These are phyloP conservation scores for Scaptomyza tumidula DNA, from an alignment of 2,888 invertebrate genomes.

Conservation along the genomic window DNA sequence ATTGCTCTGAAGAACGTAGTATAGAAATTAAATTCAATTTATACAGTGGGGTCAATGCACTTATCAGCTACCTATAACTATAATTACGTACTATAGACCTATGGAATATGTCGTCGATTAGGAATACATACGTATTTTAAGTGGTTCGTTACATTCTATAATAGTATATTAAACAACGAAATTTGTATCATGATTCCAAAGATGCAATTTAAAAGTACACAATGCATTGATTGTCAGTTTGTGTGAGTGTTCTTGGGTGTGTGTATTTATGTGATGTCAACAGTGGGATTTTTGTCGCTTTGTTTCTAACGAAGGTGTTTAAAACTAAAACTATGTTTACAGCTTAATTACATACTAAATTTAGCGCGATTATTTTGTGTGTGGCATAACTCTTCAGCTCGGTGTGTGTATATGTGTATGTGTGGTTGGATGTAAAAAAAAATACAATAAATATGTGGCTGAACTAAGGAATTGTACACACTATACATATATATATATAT, in stretches of 20 bases:
- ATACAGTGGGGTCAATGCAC: conserved; percentile 44
- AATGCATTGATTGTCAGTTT: conserved; percentile 1
- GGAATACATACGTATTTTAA: conserved; percentile 18
- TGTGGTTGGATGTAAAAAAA: conserved; percentile 45
- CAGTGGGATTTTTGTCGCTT: conserved; percentile 45
- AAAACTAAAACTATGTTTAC: conserved; percentile 30
- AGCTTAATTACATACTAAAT: conserved; percentile 47
- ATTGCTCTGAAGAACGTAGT: conserved; percentile 32
- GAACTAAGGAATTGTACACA: conserved; percentile 57
- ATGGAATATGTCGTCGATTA: conserved; percentile 35
- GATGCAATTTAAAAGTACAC: conserved; percentile 18
- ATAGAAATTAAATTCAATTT: conserved; percentile 52
- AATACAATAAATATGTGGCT: conserved; percentile 70
- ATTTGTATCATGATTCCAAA: conserved; percentile 20
- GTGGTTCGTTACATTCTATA: conserved; percentile 13
- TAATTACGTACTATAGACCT: conserved; percentile 35
- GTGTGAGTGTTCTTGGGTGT: conserved; percentile 4
- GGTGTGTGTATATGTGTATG: conserved; percentile 16
- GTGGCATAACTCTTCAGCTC: conserved; percentile 21
- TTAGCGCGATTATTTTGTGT: conserved; percentile 47
- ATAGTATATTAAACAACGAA: conserved; percentile 24
- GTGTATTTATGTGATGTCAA: conserved; percentile 55
- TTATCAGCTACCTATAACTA: conserved; percentile 46
- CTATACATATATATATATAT: conserved; percentile 8
- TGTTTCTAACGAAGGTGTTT: conserved; percentile 22